Evolutionary conservation across 1,140 invertebrate species (phyloP), one percentile per base, ranked within the genome.

Genomic region (Scaptomyza montana): DNA sequence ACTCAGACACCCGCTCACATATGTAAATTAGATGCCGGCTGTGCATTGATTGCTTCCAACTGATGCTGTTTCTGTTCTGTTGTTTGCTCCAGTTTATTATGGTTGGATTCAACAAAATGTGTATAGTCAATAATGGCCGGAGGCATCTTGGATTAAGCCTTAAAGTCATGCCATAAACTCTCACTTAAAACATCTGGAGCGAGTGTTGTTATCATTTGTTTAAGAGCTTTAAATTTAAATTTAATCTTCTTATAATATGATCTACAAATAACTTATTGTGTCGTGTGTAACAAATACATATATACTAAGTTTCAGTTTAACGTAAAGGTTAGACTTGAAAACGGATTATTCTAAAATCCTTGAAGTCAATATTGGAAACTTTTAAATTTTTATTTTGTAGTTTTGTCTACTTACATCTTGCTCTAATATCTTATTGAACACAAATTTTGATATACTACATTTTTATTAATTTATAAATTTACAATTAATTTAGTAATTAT

Each of bases 21-120:
- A 82, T 78, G 75, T 69, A 81, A 82, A 76, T 81, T 50, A 55
- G 57, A 49, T 39, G 13, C 61, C 66, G 46, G 47, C 2, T 63
- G 61, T 64, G 64, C 76, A 63, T 47, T 67, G 65, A 72, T 68
- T 79, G 64, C 46, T 61, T 16, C 57, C 67, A 51, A 41, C 59
- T 45, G 57, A 13, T 64, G 19, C 41, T 54, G 33, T 46, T 39
- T 30, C 46, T 47, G 19, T 64, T 12, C 10, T 64, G 6, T 65
- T 21, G 33, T 41, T 53, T 63, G 60, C 49, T 53, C 12, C 45
- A 49, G 57, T 49, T 33, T 47, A 19, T 33, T 49, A 61, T 36
- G 28, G 59, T n/a, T 30, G 57, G 45, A 61, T 49, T 61, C 30
- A 49, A 21, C 56, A 21, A 19, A 49, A 46, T 49, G 19, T 36